Evolutionary conservation across 2,113 vertebrate species (phyloP), one percentile per base, ranked within the genome.

Genomic region (Channa maculata): DNA sequence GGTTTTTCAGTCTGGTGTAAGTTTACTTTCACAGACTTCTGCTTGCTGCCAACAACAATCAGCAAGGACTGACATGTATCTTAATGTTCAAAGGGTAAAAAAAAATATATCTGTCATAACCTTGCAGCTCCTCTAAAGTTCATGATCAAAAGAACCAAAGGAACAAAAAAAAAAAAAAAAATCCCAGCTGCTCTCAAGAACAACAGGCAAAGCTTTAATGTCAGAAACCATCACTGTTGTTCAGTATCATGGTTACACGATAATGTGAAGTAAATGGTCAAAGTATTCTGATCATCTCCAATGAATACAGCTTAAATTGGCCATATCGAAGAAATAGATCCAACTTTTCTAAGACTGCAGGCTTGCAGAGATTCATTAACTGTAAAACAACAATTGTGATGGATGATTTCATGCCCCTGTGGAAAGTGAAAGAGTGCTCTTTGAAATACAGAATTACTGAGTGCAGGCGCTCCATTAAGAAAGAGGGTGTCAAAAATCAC

Each of bases 331-430:
- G 61, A 71, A 73, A 55, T 33, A 36, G 37, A 39, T 46, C 49
- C 5, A 58, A 77, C 8, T 38, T 65, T 69, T 82, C n/a, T 55
- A 11, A 73, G 44, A 71, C 59, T 77, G 33, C 37, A 67, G 66
- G 63, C 67, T 70, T 71, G 58, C 61, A 58, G 68, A 76, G 48
- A 72, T 82, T 90, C 77, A 86, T 88, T 86, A 79, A 54, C 45
- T 76, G 65, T 77, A 84, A 78, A 91, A 85, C 84, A 88, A 90
- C 76, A 87, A 46, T 68, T 52, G 66, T 81, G 88, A 86, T 86
- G 77, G 80, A 86, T 79, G 75, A 90, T 75, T 85, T 85, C 63
- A 78, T 77, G 55, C 43, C 60, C 39, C 73, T 3, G 41, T 75
- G 67, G 52, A 84, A 89, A 88, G 71, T 71, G 72, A 86, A 79